These are phyloP conservation scores for Dasypolia templi DNA, from an alignment of 2,888 invertebrate genomes.

Conservation along the genomic window DNA sequence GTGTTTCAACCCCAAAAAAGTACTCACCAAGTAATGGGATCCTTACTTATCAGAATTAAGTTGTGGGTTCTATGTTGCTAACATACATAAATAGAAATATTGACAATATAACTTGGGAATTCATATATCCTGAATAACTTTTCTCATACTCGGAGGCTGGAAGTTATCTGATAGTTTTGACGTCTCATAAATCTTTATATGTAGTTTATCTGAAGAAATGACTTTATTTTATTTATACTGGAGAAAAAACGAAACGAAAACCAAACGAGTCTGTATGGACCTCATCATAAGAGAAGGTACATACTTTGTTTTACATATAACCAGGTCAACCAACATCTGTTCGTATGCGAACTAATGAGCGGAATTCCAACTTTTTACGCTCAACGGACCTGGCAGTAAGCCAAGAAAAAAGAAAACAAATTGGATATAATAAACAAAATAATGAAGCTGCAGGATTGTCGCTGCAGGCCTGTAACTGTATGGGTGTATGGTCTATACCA, in stretches of 20 bases:
- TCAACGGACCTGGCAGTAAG: slow-evolving; percentile 40
- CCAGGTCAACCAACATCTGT: slow-evolving; percentile 48
- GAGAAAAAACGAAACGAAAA: not conserved
- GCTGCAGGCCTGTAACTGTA: not conserved
- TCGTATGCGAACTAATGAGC: slow-evolving; percentile 43
- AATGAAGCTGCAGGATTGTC: slow-evolving; percentile 6
- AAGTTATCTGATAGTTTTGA: not conserved
- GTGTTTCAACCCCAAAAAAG: no score
- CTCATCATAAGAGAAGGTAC: not conserved
- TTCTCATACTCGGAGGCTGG: no score
- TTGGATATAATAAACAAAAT: slow-evolving; percentile 46
- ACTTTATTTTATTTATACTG: not conserved
- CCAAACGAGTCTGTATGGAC: not conserved
- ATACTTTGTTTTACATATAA: slow-evolving; percentile 29
- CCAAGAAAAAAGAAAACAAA: slow-evolving; percentile 44
- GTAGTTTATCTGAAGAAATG: not conserved
- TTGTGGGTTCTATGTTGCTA: not conserved
- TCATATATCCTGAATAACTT: not conserved
- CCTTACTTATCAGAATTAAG: not conserved
- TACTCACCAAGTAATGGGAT: not conserved
- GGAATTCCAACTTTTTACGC: slow-evolving; percentile 51
- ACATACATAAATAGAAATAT: not conserved
- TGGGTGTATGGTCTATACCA: not conserved
- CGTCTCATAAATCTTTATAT: not conserved
- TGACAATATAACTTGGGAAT: not conserved